Evolutionary conservation across 2,888 invertebrate species (phyloP).

Genomic region (Spisula subtruncata): DNA sequence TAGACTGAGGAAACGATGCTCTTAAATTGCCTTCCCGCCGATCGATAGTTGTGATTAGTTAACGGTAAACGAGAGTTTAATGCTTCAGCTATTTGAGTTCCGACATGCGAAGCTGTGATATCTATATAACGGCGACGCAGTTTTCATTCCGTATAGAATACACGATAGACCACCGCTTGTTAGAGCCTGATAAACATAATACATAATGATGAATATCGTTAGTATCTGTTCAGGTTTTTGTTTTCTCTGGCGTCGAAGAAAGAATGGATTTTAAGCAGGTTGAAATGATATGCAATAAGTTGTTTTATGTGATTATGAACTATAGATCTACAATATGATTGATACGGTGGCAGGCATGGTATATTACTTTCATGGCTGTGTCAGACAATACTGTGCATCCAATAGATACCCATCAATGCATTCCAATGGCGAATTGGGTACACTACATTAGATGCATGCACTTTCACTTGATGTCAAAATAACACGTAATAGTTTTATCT

Average conservation of each 20-base stretch:
- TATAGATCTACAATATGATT: neutral
- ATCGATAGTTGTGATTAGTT: constrained; percentile 30
- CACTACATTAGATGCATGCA: neutral
- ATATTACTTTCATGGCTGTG: neutral
- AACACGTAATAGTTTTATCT: neutral
- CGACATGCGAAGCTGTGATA: constrained; percentile 47
- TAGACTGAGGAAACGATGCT: constrained; percentile 26
- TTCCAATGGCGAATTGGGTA: neutral
- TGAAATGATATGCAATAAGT: neutral
- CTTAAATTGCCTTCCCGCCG: constrained; percentile 19
- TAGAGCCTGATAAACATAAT: neutral
- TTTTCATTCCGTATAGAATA: constrained; percentile 32
- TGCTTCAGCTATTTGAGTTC: constrained; percentile 38
- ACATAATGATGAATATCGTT: neutral
- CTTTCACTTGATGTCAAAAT: neutral
- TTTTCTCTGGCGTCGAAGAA: neutral
- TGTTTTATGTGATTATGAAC: neutral
- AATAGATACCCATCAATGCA: neutral
- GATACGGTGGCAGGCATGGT: neutral
- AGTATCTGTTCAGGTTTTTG: neutral
- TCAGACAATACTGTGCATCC: neutral
- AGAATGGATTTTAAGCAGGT: neutral
- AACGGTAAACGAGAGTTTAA: constrained; percentile 46
- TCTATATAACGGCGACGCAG: constrained; percentile 43
- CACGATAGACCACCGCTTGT: constrained; percentile 26